Evolutionary conservation across 1,140 invertebrate genomes (phyloP).

Genomic region (Drosophila burlai): DNA sequence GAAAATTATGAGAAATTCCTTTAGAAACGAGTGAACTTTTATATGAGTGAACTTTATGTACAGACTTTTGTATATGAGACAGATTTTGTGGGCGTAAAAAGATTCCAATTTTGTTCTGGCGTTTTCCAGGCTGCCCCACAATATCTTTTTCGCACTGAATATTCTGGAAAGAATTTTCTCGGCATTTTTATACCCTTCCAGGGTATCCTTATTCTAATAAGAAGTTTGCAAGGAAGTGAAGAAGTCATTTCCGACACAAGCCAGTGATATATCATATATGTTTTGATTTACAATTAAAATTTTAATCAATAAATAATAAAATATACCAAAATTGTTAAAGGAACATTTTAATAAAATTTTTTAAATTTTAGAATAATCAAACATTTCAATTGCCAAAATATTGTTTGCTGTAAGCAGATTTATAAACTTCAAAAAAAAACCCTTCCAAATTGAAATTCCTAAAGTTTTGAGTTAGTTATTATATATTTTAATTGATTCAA

Average conservation of each 20-base stretch:
- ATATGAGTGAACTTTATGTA: background rate
- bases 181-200: background rate
- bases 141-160: background rate
- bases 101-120: constrained; percentile 43
- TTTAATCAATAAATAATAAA: too few species aligned
- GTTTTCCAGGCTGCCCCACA: constrained; percentile 37
- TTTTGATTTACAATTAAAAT: too few species aligned
- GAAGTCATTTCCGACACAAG: background rate
- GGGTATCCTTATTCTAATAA: background rate
- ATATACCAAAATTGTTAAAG: too few species aligned
- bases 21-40: background rate
- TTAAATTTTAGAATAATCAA: too few species aligned
- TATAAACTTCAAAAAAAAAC: too few species aligned
- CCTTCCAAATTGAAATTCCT: background rate
- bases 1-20: constrained; percentile 47
- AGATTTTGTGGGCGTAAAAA: constrained; percentile 14
- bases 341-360: too few species aligned
- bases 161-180: constrained; percentile 7
- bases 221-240: background rate
- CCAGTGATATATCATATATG: too few species aligned
- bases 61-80: background rate
- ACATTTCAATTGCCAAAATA: too few species aligned
- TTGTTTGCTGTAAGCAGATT: too few species aligned
- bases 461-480: background rate
- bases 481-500: background rate